Base-by-base conservation (phyloP, 2,888 invertebrate genomes). In the Acronicta leporina region DNA sequence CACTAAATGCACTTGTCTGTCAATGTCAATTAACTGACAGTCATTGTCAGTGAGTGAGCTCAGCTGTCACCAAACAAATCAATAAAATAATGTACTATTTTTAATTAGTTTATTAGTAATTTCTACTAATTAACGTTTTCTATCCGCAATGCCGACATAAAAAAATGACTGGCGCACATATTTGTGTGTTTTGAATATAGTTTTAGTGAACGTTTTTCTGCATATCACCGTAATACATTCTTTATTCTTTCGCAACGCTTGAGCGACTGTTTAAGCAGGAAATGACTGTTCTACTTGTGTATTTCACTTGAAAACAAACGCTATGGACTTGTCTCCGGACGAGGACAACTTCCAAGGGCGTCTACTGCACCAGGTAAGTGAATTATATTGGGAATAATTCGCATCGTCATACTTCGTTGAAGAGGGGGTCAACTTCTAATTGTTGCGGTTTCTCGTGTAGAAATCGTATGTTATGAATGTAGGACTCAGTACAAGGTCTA, bases 331-430 rank as follows among this genome's bases (percentile, higher is more conserved):
- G 58, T 96, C 96, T n/a, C 96, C 96, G n/a, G 97, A 97, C 79
- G 97, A 97, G 79, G 97, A 97, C 82, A 96, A 97, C 86, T 97
- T 97, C 85, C 96, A 96, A 67, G 97, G 97, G 6, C 96, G 97
- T 51, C 90, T 97, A 49, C 89, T 97, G 58, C 97, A 97, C 79
- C 97, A 97, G 95, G 96, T 96, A 87, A 54, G 57, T 45, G 9
- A 47, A 49, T 54, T 53, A 44, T 45, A 9, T 11, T 9, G 5
- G 13, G 54, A 27, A 55, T 73, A 69, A 58, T 8, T 50, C 27
- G 3, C 45, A 15, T 46, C 8, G 20, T 46, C n/a, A n/a, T 43
- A 27, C 35, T 41, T 52, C 25, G 1, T 20, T 40, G 33, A n/a
- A 9, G 30, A 43, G 1, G 16, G 7, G 13, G 16, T n/a, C 7